Percentiles rank a stretch among this genome's conserved stretches.
Conservation (phyloP, 1,140 invertebrate species). For the Aphelenchoides fujianensis region DNA sequence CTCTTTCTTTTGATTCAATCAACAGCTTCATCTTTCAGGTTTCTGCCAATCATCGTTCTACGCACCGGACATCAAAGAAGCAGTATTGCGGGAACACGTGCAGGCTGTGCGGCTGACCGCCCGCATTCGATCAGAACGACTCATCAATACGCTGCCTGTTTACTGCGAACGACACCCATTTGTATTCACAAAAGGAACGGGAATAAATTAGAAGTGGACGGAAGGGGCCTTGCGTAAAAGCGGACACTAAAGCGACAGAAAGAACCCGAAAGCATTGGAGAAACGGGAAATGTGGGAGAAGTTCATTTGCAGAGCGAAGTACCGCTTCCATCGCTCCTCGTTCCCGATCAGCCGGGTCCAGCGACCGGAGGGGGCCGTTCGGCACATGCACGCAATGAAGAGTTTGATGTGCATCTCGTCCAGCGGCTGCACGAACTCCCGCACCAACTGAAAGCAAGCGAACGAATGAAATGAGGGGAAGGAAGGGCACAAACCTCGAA, state of each 20-base stretch:
- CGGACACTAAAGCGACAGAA: too few species aligned
- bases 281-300: too few species aligned
- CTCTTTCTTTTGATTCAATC: not conserved
- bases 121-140: too few species aligned
- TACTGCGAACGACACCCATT: not conserved
- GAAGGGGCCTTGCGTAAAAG: too few species aligned
- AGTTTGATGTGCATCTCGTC: not conserved
- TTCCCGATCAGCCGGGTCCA: not conserved
- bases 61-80: not conserved
- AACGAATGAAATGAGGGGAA: not conserved
- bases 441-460: not conserved
- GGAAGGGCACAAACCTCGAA: not conserved
- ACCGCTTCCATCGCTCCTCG: not conserved
- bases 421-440: not conserved
- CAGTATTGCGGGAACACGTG: not conserved
- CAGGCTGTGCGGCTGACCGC: not conserved
- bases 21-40: not conserved
- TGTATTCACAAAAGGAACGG: not conserved
- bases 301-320: not conserved
- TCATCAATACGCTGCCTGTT: too few species aligned
- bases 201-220: not conserved
- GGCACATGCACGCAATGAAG: not conserved
- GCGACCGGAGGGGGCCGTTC: not conserved
- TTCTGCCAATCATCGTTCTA: slow-evolving; percentile 3
- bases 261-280: too few species aligned